A percentile compares a stretch with the other conserved stretches of the same genome.
Evolutionary conservation across 2,113 vertebrate species (phyloP).

Genomic region (Mustela lutreola): DNA sequence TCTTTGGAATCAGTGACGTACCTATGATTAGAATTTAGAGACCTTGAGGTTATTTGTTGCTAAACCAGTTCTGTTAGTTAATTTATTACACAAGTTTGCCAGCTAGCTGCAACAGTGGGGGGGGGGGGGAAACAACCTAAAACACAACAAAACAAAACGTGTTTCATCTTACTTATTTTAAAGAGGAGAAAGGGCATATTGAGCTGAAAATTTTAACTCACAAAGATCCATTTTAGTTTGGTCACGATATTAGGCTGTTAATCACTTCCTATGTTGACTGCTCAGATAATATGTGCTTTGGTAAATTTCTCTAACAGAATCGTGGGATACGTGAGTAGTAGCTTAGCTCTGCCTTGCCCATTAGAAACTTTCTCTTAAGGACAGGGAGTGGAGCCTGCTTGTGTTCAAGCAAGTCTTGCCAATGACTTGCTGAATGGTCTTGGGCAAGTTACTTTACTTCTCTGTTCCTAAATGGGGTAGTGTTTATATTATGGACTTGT

Average conservation of each 20-base stretch:
- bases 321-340: background rate
- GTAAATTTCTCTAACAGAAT: slow-evolving; percentile 36
- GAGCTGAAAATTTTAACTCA: background rate
- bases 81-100: slow-evolving; percentile 69
- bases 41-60: slow-evolving; percentile 56
- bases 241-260: background rate
- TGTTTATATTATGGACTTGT: background rate
- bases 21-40: slow-evolving; percentile 63
- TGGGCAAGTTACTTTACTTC: background rate
- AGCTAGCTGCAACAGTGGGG: slow-evolving; percentile 58
- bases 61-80: slow-evolving; percentile 80
- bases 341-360: background rate
- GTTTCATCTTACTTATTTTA: background rate
- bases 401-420: slow-evolving; percentile 36
- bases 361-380: slow-evolving; percentile 23
- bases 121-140: background rate
- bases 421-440: background rate
- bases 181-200: background rate
- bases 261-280: background rate
- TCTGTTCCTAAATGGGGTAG: background rate
- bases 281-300: background rate
- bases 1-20: slow-evolving; percentile 53
- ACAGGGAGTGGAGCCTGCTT: background rate
- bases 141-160: background rate
- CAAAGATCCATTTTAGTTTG: background rate